Percentiles rank a stretch among this genome's conserved stretches.
phyloP scores from a whole-genome alignment of 2,113 vertebrate species.

The Trachemys scripta region DNA sequence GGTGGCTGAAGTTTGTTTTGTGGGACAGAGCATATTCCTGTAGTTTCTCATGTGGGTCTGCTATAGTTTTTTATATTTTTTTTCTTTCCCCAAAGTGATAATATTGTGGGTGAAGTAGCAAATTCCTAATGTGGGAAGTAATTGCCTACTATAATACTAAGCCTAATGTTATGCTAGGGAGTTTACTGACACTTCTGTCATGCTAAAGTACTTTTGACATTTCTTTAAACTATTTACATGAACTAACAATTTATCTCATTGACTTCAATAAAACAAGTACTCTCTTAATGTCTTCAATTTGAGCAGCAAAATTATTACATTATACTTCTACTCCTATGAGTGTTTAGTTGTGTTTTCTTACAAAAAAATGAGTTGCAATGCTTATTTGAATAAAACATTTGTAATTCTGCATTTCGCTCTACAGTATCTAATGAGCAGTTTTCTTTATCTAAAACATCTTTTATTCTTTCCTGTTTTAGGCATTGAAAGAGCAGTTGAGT shows the following conservation, averaged over 20 bases:
- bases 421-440: background rate
- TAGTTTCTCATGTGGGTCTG: background rate
- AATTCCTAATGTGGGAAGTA: background rate
- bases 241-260: background rate
- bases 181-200: background rate
- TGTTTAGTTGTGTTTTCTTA: background rate
- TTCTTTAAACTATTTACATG: background rate
- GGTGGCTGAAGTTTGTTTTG: conserved; percentile 23
- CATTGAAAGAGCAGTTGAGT: background rate
- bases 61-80: background rate
- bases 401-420: background rate
- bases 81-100: background rate
- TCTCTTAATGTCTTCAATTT: background rate
- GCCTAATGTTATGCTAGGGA: background rate
- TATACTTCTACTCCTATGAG: background rate
- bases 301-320: background rate
- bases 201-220: background rate
- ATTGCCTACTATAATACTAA: background rate
- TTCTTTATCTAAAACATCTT: background rate
- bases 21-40: conserved; percentile 10
- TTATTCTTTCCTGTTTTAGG: background rate
- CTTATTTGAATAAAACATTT: conserved; percentile 7
- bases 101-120: background rate
- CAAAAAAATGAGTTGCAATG: background rate
- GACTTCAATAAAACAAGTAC: background rate